Base-by-base conservation (phyloP, 1,140 invertebrate species). In the Himalopsyche phryganea region DNA sequence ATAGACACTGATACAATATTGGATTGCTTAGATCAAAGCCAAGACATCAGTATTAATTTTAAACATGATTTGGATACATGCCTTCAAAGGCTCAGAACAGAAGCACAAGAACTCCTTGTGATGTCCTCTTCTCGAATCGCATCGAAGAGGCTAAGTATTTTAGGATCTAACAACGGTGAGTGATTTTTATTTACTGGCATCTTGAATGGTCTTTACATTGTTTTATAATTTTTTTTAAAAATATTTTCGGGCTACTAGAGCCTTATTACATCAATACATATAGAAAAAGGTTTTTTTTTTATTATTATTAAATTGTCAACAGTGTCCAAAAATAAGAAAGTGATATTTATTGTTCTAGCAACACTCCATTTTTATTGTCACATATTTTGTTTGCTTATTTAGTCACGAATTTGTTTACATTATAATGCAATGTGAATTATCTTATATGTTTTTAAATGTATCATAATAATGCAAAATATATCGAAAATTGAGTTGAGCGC, bases 21-120 rank as follows among this genome's bases (percentile, higher is more conserved):
- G n/a, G 65, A 68, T 20, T 61, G 66, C 23, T 54, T 68, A n/a
- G 62, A 66, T 13, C 51, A 55, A 20, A 55, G 54, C 13, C 54
- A 61, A 33, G 81, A 85, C 66, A 67, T 87, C 41, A 82, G 82
- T 23, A 66, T 77, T 0, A 81, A 83, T 59, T 73, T 88, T 15
- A 80, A 80, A 64, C 70, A 70, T 6, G 81, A 86, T 60, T 66
- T 88, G 13, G 81, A 84, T 19, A 71, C 77, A n/a, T 89, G 87
- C 65, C 65, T 90, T 35, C 72, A 81, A 38, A 74, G 83, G 7
- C 68, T 91, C 10, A 81, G 81, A 54, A 67, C 76, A 4, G 88
- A 90, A 66, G 87, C 86, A 0, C 80, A 82, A 1, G 81, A 85
- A 9, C 72, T 90, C 49, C 70, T 90, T 6, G 80, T 80, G n/a